Evolutionary conservation across 2,888 invertebrate genomes (phyloP).

Genomic region (Cynaeus angustus): DNA sequence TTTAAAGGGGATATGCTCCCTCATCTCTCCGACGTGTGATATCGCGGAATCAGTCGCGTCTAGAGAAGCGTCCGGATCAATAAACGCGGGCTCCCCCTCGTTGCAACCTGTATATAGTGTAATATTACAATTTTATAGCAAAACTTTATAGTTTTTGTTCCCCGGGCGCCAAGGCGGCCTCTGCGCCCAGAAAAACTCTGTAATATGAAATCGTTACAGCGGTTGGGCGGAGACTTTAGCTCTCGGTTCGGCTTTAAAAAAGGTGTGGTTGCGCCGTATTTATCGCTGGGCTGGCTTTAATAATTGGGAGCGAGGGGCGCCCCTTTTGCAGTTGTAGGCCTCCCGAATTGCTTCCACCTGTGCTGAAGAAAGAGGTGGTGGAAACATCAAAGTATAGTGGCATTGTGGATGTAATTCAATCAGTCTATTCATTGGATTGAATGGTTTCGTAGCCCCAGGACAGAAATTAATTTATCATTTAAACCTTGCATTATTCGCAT

Average conservation of each 20-base stretch:
- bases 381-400: slow-evolving; percentile 54
- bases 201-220: slow-evolving; percentile 62
- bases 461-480: slow-evolving; percentile 61
- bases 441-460: slow-evolving; percentile 57
- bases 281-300: slow-evolving; percentile 32
- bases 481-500: slow-evolving; percentile 54
- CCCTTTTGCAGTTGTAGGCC: neutral
- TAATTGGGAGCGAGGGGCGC: slow-evolving; percentile 2
- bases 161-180: slow-evolving; percentile 51
- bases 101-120: slow-evolving; percentile 61
- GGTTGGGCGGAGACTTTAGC: slow-evolving; percentile 56
- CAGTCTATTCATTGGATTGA: slow-evolving; percentile 58
- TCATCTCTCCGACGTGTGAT: slow-evolving; percentile 29
- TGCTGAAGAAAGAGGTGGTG: slow-evolving; percentile 5
- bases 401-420: slow-evolving; percentile 59
- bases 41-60: slow-evolving; percentile 53
- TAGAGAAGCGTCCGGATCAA: slow-evolving; percentile 54
- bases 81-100: slow-evolving; percentile 54
- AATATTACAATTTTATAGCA: slow-evolving; percentile 67
- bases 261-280: slow-evolving; percentile 55
- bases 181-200: slow-evolving; percentile 54
- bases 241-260: slow-evolving; percentile 52
- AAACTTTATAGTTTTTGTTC: slow-evolving; percentile 65
- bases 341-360: slow-evolving; percentile 7
- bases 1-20: slow-evolving; percentile 54